A percentile compares a stretch with the other conserved stretches of the same genome.
Evolutionary conservation across 2,888 invertebrate species (phyloP).

Genomic region (Gymnosoma rotundatum): DNA sequence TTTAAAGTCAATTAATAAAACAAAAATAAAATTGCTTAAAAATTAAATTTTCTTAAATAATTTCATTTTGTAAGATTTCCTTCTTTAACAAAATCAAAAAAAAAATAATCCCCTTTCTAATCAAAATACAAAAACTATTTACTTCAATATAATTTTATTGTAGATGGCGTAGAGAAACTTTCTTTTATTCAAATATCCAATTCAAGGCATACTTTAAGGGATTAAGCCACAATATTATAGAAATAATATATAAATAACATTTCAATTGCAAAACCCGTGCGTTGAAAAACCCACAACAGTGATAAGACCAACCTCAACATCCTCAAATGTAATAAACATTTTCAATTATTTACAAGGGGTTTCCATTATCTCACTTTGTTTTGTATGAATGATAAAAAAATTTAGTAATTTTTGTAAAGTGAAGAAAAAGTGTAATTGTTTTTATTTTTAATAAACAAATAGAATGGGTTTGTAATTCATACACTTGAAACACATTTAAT

Average conservation of each 20-base stretch:
- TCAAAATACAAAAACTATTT: too few species aligned
- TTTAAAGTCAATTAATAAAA: too few species aligned
- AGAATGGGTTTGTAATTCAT: neutral
- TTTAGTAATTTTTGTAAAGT: neutral
- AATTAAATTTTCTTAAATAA: too few species aligned
- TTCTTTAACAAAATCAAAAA: too few species aligned
- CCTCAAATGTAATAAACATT: constrained; percentile 8
- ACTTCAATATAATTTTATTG: too few species aligned
- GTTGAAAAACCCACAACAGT: neutral
- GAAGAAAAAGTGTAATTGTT: neutral
- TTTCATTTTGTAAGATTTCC: too few species aligned
- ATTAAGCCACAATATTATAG: neutral
- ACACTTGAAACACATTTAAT: constrained; percentile 15
- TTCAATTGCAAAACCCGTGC: neutral
- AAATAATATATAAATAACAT: neutral
- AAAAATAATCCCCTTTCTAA: too few species aligned
- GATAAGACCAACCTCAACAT: neutral
- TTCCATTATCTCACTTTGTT: neutral
- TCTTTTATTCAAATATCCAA: too few species aligned
- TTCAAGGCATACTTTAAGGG: constrained; percentile 1
- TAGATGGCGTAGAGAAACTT: too few species aligned
- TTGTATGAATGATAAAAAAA: constrained; percentile 4
- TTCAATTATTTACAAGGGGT: constrained; percentile 36
- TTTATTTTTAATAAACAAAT: neutral
- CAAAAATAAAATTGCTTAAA: too few species aligned